Evolutionary conservation across 2,888 invertebrate species (phyloP).

Genomic region (Dendrolimus houi): DNA sequence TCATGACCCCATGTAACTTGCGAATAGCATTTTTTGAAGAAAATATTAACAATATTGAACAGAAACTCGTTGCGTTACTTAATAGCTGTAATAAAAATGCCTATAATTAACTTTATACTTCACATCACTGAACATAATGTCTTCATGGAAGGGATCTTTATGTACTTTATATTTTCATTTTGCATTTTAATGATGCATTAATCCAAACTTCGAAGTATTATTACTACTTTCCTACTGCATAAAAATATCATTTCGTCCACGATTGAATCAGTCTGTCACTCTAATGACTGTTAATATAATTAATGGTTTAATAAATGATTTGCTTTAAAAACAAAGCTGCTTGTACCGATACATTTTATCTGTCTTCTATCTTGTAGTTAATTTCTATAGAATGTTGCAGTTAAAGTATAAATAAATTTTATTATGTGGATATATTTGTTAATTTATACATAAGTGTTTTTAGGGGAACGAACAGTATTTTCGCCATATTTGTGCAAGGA

Average conservation of each 20-base stretch:
- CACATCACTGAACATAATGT: neutral
- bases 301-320: constrained; percentile 13
- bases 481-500: too few relatives aligned
- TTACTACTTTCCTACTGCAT: neutral
- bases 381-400: neutral
- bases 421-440: too few relatives aligned
- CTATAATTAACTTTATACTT: neutral
- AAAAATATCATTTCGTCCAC: constrained; percentile 4
- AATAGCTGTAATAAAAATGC: neutral
- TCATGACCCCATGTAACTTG: neutral
- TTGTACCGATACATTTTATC: neutral
- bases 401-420: neutral
- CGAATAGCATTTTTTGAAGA: neutral
- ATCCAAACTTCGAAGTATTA: neutral
- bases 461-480: too few relatives aligned
- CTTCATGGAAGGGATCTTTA: neutral
- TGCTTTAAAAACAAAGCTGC: neutral
- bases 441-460: too few relatives aligned
- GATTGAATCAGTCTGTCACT: constrained; percentile 7
- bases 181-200: neutral
- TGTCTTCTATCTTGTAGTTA: neutral
- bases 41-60: neutral
- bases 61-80: neutral
- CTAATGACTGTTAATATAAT: constrained; percentile 7
- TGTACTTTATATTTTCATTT: neutral